These are phyloP conservation scores for Xenotilapia longispinis DNA, from an alignment of 2,113 vertebrate species.

Conservation along the genomic window DNA sequence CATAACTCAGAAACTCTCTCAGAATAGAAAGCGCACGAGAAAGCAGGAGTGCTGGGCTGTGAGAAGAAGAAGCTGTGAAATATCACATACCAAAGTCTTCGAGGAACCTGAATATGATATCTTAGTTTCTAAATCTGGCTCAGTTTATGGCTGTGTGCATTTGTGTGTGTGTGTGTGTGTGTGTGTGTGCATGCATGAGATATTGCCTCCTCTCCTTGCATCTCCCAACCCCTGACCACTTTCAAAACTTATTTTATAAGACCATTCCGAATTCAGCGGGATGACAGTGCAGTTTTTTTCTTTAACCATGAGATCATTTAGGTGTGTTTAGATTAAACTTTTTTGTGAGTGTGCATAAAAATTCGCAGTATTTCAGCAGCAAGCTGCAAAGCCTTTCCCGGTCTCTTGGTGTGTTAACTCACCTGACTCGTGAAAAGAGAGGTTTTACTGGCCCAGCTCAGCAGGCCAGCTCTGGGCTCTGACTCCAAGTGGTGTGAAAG, in stretches of 20 bases:
- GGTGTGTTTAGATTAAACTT: neutral
- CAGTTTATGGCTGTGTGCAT: neutral
- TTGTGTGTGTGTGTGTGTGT: neutral
- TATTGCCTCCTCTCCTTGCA: neutral
- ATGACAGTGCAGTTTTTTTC: neutral
- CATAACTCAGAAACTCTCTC: neutral
- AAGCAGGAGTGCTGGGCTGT: neutral
- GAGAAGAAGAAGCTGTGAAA: conserved; percentile 18
- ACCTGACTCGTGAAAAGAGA: conserved; percentile 66
- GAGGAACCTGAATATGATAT: conserved; percentile 61
- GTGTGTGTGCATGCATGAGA: neutral
- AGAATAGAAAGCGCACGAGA: conserved; percentile 9
- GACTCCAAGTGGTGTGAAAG: conserved; percentile 57
- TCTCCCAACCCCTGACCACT: neutral
- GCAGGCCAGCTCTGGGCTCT: conserved; percentile 55
- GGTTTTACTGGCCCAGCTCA: conserved; percentile 54
- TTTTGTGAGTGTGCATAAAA: neutral
- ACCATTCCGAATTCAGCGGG: neutral
- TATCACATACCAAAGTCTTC: conserved; percentile 47
- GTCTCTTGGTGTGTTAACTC: conserved; percentile 47
- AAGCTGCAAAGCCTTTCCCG: neutral
- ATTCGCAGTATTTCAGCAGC: neutral
- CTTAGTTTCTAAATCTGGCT: conserved; percentile 36
- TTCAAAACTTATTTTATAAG: neutral
- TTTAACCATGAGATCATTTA: neutral